phyloP scores from a whole-genome alignment of 2,113 vertebrate genomes.

The Dasypus novemcinctus region DNA sequence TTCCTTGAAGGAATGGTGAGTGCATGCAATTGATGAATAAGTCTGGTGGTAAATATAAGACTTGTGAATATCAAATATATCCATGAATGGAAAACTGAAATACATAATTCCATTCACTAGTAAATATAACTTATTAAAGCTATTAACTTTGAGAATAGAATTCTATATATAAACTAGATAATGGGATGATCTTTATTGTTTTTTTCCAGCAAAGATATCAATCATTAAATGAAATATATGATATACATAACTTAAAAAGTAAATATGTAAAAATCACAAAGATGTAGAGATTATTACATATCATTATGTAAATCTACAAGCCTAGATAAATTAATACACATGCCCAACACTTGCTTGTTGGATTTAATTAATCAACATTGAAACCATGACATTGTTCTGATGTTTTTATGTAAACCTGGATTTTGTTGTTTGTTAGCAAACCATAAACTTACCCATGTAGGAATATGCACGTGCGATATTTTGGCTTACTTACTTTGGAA shows the following conservation, averaged over 20 bases:
- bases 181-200: not conserved
- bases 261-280: not conserved
- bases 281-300: not conserved
- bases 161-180: not conserved
- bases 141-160: not conserved
- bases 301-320: not conserved
- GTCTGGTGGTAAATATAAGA: not conserved
- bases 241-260: not conserved
- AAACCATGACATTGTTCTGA: not conserved
- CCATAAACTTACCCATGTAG: slow-evolving; percentile 52
- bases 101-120: not conserved
- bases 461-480: slow-evolving; percentile 40
- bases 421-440: slow-evolving; percentile 24
- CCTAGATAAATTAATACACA: not conserved
- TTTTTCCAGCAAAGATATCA: not conserved
- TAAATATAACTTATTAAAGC: not conserved
- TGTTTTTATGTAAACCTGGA: slow-evolving; percentile 27
- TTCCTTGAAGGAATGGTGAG: not conserved
- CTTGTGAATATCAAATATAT: not conserved
- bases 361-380: not conserved
- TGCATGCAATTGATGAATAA: not conserved
- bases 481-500: slow-evolving; percentile 61
- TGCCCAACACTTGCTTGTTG: not conserved
- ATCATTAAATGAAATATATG: not conserved
- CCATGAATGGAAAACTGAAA: not conserved